Evolutionary conservation across 2,797 vertebrate species (phyloP).

Genomic region (Remorina albescens): DNA sequence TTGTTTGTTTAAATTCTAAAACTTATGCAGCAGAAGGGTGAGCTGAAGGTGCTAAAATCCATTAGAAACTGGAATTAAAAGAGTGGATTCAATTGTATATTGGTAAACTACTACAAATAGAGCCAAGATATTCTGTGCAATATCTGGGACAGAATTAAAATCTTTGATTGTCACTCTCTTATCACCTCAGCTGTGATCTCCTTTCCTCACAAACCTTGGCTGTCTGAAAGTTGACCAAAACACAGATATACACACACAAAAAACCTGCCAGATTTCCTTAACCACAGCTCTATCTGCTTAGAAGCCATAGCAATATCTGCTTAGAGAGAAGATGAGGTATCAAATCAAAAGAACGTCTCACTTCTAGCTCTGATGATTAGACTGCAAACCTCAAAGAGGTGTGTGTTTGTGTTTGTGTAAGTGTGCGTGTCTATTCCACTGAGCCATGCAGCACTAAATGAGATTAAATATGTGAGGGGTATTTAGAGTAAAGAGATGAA

Average conservation of each 20-base stretch:
- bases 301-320: conserved; percentile 28
- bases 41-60: conserved; percentile 36
- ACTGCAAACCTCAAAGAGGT: conserved; percentile 13
- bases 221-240: conserved; percentile 30
- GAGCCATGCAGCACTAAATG: background rate
- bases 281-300: conserved; percentile 59
- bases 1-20: conserved; percentile 25
- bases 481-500: conserved; percentile 25
- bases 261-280: conserved; percentile 49
- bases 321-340: conserved; percentile 49
- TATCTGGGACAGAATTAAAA: conserved; percentile 30
- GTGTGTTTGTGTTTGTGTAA: background rate
- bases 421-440: background rate
- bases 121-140: conserved; percentile 5
- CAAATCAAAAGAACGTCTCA: conserved; percentile 35
- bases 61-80: conserved; percentile 47
- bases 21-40: conserved; percentile 13
- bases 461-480: conserved; percentile 19
- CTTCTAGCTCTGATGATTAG: conserved; percentile 16
- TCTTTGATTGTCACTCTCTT: conserved; percentile 17
- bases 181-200: conserved; percentile 34
- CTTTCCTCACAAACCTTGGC: conserved; percentile 17
- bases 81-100: conserved; percentile 6
- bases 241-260: conserved; percentile 42
- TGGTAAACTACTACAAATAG: conserved; percentile 7